phyloP scores from a whole-genome alignment of 2,113 vertebrate genomes.

The Solea solea region DNA sequence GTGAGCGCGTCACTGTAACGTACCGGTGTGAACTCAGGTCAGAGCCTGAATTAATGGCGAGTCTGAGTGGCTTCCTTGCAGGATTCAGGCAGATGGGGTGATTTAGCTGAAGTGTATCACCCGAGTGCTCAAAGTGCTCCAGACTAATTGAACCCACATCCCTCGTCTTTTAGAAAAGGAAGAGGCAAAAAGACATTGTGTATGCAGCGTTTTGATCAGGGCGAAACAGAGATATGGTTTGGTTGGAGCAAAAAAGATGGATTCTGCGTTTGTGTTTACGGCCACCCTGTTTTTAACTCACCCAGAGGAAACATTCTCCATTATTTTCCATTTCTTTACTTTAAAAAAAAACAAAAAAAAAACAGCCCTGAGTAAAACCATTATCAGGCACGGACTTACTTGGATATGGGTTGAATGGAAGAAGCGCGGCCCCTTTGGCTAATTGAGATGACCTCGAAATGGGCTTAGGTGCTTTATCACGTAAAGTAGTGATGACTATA shows the following conservation, averaged over 20 bases:
- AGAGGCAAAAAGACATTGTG: background rate
- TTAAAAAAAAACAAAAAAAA: constrained; percentile 13
- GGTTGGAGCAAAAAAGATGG: constrained; percentile 11
- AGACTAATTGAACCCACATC: constrained; percentile 27
- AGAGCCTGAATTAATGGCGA: constrained; percentile 26
- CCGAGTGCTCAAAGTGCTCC: constrained; percentile 12
- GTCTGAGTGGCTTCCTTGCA: constrained; percentile 18
- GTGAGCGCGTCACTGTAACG: background rate
- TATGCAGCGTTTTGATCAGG: constrained; percentile 5
- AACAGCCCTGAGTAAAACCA: constrained; percentile 12
- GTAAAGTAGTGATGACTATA: background rate
- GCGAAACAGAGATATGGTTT: constrained; percentile 7
- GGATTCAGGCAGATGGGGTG: constrained; percentile 24
- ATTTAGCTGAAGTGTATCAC: constrained; percentile 23
- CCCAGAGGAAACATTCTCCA: constrained; percentile 3
- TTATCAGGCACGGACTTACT: constrained; percentile 20
- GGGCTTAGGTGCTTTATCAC: background rate
- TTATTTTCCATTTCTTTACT: background rate
- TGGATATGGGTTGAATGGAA: constrained; percentile 25
- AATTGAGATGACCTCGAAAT: constrained; percentile 6
- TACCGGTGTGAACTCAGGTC: constrained; percentile 24
- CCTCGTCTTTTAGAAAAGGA: constrained; percentile 27
- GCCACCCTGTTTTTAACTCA: background rate
- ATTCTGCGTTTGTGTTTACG: constrained; percentile 6
- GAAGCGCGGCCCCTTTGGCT: constrained; percentile 6